Evolutionary conservation across 2,888 invertebrate species (phyloP).

Genomic region (Ophion costatus): DNA sequence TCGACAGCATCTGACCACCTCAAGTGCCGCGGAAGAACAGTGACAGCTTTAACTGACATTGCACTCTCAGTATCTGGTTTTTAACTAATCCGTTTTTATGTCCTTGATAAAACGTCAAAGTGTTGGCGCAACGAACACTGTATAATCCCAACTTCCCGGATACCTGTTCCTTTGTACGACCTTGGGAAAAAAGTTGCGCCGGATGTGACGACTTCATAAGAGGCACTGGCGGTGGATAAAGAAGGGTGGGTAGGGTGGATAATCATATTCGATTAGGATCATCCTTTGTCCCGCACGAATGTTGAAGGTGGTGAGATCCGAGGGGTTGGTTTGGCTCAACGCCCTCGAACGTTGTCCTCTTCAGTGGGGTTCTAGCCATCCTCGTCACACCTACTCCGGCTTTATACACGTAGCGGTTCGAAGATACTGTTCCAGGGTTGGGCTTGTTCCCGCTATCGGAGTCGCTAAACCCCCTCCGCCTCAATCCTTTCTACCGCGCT

Average conservation of each 20-base stretch:
- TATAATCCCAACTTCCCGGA: constrained; percentile 20
- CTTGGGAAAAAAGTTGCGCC: not conserved
- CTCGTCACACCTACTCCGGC: constrained; percentile 53
- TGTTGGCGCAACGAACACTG: not conserved
- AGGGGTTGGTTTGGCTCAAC: constrained; percentile 61
- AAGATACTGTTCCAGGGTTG: constrained; percentile 36
- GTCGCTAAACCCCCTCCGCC: constrained; percentile 20
- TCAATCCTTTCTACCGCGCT: constrained; percentile 60
- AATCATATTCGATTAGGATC: constrained; percentile 82
- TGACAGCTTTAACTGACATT: not conserved
- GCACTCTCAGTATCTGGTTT: not conserved
- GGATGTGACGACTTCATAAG: constrained; percentile 24
- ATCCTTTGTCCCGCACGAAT: constrained; percentile 77
- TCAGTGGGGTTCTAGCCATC: constrained; percentile 68
- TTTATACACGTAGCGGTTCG: constrained; percentile 30
- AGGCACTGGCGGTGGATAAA: constrained; percentile 26
- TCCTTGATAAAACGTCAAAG: not conserved
- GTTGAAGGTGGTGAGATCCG: constrained; percentile 61
- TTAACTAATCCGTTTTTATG: not conserved
- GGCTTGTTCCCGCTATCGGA: constrained; percentile 62
- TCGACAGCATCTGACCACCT: not conserved
- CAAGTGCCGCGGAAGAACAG: not conserved
- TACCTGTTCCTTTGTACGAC: not conserved
- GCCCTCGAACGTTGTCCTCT: constrained; percentile 73
- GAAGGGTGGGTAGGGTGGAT: constrained; percentile 75